Base-by-base conservation (phyloP, 2,113 vertebrate species). In the Sisor rabdophorus region DNA sequence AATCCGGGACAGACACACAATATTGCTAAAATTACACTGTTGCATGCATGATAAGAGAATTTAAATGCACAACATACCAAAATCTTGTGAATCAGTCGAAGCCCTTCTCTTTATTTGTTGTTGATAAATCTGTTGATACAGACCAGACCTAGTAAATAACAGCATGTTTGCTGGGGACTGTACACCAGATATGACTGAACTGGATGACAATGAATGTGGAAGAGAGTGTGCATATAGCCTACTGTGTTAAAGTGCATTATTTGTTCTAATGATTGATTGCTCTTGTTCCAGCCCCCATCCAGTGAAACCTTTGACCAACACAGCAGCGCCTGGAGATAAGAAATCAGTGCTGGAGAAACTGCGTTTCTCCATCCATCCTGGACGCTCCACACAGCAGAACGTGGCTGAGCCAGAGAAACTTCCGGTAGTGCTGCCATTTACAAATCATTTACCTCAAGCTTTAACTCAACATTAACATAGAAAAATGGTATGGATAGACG, bases 281-380 rank as follows among this genome's bases (percentile, higher is more conserved):
- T 52, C 28, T 48, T 52, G 52, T 26, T 67, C 19, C 89, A 99
- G 97, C 83, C 91, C 95, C n/a, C 97, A 98, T 77, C 94, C 91
- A 0, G 96, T 98, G 90, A 99, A 94, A 84, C 96, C 97, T 15
- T 89, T 99, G 82, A 96, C 90, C 1, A 83, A 91, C 0, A 76
- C 73, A 61, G 65, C 73, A 11, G 68, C 81, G 26, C 74, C 89
- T 22, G 83, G 77, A 0, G 94, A 96, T 76, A 94, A 91, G 89
- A 94, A 89, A 83, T 84, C 91, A 0, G 95, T 95, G 0, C 88
- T 95, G 82, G 95, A 97, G 86, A 95, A 93, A 85, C 91, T 95
- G 75, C 94, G 92, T 81, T 93, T 90, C 0, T 93, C 89, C 78
- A 93, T 94, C 44, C 88, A 93, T 75, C 90, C 93, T 0, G 85